A percentile compares a stretch with the other conserved stretches of the same genome.
phyloP scores from a whole-genome alignment of 1,140 invertebrate species.

The Chionoecetes opilio region DNA sequence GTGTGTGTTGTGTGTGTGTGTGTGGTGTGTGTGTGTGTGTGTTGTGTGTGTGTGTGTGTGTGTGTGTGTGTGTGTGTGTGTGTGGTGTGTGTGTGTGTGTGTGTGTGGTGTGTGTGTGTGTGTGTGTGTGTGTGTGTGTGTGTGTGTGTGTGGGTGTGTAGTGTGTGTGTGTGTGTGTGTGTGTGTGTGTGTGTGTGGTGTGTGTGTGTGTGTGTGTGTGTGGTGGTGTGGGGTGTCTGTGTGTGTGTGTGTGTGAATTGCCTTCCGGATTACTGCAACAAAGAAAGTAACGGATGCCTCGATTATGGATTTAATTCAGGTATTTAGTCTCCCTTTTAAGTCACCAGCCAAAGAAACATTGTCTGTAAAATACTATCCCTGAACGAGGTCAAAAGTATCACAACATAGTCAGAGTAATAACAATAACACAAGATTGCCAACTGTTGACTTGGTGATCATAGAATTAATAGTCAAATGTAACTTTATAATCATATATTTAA shows the following conservation, averaged over 20 bases:
- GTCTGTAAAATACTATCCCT: no score
- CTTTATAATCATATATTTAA: no score
- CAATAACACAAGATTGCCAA: no score
- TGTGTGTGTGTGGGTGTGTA: neutral
- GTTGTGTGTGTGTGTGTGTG: neutral
- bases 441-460: no score
- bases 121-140: conserved; percentile 23
- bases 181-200: conserved; percentile 50
- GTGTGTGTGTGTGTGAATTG: neutral
- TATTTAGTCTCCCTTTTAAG: no score
- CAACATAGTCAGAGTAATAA: no score
- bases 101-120: conserved; percentile 32
- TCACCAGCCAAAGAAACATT: no score
- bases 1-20: conserved; percentile 52
- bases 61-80: conserved; percentile 46
- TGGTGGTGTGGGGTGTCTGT: neutral
- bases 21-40: conserved; percentile 27
- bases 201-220: conserved; percentile 48
- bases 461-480: no score
- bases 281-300: no score
- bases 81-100: conserved; percentile 53
- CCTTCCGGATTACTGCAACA: no score
- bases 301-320: no score
- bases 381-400: no score
- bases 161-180: conserved; percentile 11